Evolutionary conservation across 2,888 invertebrate species (phyloP), one percentile per base, ranked within the genome.

Genomic region (Tanytarsus gracilentus): DNA sequence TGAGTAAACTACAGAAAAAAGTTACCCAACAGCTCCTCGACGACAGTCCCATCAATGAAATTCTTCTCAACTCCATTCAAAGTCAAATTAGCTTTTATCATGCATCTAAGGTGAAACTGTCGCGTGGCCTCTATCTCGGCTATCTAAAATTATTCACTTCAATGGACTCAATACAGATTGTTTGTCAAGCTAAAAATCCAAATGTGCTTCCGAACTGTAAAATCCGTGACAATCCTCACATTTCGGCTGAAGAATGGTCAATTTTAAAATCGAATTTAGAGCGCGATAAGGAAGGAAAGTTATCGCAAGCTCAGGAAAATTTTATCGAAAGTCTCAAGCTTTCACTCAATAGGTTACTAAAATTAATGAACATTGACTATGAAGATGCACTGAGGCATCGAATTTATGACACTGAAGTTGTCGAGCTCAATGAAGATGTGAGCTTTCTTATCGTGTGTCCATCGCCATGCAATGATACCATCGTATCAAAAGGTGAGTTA

Each of bases 91-190:
- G 77, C 56, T 81, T 81, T 64, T 80, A 81, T 66, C 81, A 81
- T 72, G 77, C 79, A 50, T 93, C 93, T 61, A 82, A 85, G 64
- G 83, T 89, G 60, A 87, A 86, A 66, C 75, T 98, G 52, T 80
- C 85, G 2, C 83, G 86, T 27, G 98, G 99, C 0, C 78, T 99
- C 21, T 98, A 99, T 76, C 77, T 99, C 65, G 93, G 96, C 36
- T 99, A 97, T 75, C 77, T 99, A 64, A 97, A 98, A 74, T 86
- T 98, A 78, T 92, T 94, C 71, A 93, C 93, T 65, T 95, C 96
- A 1, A 92, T 98, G 61, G 97, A 97, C 72, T 84, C 91, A 62
- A 89, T 97, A 49, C 86, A 93, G 68, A 86, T 98, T 8, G 86
- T 98, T 49, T 96, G 96, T 23, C 92, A 95, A 0, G 83, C 88